These are phyloP conservation scores for Drosophila arawakana DNA, from an alignment of 1,140 invertebrate genomes.

Conservation along the genomic window DNA sequence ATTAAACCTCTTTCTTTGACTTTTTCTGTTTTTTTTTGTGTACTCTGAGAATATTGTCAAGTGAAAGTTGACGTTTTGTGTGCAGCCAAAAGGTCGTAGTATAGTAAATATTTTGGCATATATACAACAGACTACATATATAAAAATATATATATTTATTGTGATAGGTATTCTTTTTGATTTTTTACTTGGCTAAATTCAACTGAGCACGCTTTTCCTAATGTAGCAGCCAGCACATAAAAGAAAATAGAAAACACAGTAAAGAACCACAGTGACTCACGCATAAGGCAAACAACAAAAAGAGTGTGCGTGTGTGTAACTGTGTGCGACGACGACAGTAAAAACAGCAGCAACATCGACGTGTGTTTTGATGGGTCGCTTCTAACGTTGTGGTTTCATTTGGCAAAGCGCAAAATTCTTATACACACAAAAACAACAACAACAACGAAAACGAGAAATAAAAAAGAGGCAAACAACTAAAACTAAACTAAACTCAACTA, in stretches of 20 bases:
- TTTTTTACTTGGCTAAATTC: constrained; percentile 47
- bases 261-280: constrained; percentile 15
- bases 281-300: constrained; percentile 1
- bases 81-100: not conserved
- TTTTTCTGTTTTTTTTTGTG: not conserved
- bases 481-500: constrained; percentile 15
- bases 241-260: constrained; percentile 6
- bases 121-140: not conserved
- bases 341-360: no score
- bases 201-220: constrained; percentile 53
- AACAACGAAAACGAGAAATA: constrained; percentile 16
- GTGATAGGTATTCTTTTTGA: constrained; percentile 16
- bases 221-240: constrained; percentile 43
- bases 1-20: not conserved
- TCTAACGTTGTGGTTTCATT: constrained; percentile 56
- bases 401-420: constrained; percentile 64
- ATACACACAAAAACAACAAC: constrained; percentile 27
- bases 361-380: constrained; percentile 13
- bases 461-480: constrained; percentile 14
- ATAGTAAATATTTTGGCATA: no score
- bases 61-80: constrained; percentile 3
- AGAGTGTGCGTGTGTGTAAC: constrained; percentile 6
- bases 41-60: constrained; percentile 13
- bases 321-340: constrained; percentile 1
- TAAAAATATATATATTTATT: constrained; percentile 8